These are phyloP conservation scores for Actinopyga echinites DNA, from an alignment of 53 echinoderm and acorn worm species.

Conservation along the genomic window DNA sequence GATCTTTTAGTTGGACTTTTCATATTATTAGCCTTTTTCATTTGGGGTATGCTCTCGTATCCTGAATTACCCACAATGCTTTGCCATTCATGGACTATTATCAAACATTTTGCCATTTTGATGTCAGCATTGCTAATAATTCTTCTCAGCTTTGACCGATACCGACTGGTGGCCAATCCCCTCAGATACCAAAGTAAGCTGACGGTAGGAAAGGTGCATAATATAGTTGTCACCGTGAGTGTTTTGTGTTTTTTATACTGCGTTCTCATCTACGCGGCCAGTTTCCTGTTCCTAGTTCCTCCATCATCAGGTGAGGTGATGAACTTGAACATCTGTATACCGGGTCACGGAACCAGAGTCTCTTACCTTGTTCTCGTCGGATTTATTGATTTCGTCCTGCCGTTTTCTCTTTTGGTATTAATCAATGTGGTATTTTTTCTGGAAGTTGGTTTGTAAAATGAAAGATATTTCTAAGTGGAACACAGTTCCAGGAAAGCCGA, in stretches of 20 bases:
- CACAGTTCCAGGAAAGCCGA: too few relatives aligned
- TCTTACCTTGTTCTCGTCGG: background rate
- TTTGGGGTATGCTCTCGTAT: background rate
- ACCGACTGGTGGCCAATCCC: background rate
- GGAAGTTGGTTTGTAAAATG: background rate
- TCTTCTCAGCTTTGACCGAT: slow-evolving; percentile 18
- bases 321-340: background rate
- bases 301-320: background rate
- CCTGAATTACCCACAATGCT: background rate
- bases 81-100: background rate
- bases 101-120: background rate
- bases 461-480: background rate
- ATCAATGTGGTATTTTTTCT: slow-evolving; percentile 6
- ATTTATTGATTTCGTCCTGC: background rate
- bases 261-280: background rate
- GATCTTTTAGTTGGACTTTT: slow-evolving; percentile 16
- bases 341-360: background rate
- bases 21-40: background rate
- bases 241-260: background rate
- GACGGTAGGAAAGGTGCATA: background rate
- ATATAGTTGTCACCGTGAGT: background rate
- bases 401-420: background rate
- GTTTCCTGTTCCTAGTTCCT: background rate
- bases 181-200: background rate
- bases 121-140: background rate